phyloP scores from a whole-genome alignment of 1,140 invertebrate genomes.

The Acromyrmex echinatior region DNA sequence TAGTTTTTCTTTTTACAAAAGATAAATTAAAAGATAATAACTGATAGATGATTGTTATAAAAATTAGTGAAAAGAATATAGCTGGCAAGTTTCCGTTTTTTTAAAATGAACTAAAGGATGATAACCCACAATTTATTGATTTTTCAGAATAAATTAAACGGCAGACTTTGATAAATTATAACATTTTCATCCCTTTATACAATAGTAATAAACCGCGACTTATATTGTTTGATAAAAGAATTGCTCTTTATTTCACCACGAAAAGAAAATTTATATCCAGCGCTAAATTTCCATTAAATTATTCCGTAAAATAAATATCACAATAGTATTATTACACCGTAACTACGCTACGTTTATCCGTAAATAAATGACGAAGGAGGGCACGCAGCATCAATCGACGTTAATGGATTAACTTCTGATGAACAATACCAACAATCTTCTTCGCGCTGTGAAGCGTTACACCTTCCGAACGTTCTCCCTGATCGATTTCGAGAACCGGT shows the following conservation, averaged over 20 bases:
- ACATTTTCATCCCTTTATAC: conserved; percentile 3
- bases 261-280: background rate
- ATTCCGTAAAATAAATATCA: conserved; percentile 24
- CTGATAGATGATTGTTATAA: background rate
- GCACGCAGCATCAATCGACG: conserved; percentile 6
- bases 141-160: background rate
- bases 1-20: background rate
- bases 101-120: background rate
- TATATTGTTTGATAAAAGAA: conserved; percentile 3
- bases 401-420: conserved; percentile 47
- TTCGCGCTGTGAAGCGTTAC: conserved; percentile 9
- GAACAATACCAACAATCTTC: conserved; percentile 43
- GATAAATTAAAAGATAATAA: background rate
- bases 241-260: background rate
- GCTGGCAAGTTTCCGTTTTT: background rate
- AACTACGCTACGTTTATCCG: background rate
- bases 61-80: background rate
- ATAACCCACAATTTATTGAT: background rate
- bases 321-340: conserved; percentile 20
- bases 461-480: background rate
- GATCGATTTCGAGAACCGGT: background rate
- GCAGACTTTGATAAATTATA: background rate
- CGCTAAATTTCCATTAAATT: conserved; percentile 22
- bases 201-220: background rate
- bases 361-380: conserved; percentile 8